phyloP scores from a whole-genome alignment of 2,797 vertebrate genomes.

The Tenualosa ilisha region DNA sequence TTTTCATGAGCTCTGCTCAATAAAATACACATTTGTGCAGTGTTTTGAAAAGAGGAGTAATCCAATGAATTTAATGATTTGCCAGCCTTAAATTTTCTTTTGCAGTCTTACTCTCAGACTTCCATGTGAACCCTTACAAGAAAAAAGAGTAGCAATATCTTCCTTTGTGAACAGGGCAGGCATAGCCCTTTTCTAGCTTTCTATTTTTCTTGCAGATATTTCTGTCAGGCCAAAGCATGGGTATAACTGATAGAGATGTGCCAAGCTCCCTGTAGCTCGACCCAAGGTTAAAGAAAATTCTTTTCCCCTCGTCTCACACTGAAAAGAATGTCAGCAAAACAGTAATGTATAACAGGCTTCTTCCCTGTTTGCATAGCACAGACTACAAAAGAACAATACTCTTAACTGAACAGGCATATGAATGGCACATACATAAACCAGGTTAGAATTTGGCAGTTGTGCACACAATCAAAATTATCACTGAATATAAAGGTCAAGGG shows the following conservation, averaged over 20 bases:
- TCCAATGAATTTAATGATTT: background rate
- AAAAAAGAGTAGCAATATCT: background rate
- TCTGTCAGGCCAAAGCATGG: conserved; percentile 37
- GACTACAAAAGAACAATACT: background rate
- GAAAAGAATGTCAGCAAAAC: background rate
- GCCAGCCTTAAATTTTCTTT: background rate
- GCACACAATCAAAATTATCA: too few relatives aligned
- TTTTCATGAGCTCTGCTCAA: background rate
- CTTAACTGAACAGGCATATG: background rate
- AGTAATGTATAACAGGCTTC: background rate
- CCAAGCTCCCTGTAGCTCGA: conserved; percentile 69
- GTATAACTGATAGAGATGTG: conserved; percentile 53
- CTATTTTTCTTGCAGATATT: conserved; percentile 21
- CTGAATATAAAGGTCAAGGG: too few relatives aligned
- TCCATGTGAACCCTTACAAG: background rate
- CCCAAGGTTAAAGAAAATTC: conserved; percentile 51
- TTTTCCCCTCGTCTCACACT: background rate
- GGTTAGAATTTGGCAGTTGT: too few relatives aligned
- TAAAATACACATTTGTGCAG: background rate
- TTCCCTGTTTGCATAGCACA: background rate
- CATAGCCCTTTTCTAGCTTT: conserved; percentile 32
- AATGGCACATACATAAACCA: background rate
- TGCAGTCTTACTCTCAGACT: background rate
- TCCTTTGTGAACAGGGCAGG: background rate
- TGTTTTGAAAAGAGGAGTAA: background rate